A percentile compares a stretch with the other conserved stretches of the same genome.
Conservation (phyloP, 2,888 invertebrate species). For the Auanema sp. region DNA sequence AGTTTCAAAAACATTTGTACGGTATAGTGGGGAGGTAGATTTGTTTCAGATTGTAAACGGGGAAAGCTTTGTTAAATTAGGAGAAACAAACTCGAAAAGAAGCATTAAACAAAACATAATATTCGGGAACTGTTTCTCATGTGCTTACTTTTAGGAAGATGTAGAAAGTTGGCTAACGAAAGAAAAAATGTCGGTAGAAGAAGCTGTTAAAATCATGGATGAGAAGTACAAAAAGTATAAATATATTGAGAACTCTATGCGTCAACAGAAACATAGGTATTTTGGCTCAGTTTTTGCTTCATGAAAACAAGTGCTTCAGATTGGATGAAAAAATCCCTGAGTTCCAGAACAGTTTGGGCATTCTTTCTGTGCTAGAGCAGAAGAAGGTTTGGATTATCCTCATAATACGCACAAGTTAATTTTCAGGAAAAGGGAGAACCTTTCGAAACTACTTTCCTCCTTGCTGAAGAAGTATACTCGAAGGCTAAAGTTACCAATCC, state of each 20-base stretch:
- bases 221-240: slow-evolving; percentile 49
- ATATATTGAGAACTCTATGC: slow-evolving; percentile 40
- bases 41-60: no score
- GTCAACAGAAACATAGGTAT: slow-evolving; percentile 18
- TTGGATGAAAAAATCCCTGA: slow-evolving; percentile 49
- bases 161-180: slow-evolving; percentile 37
- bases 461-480: slow-evolving; percentile 50
- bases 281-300: neutral
- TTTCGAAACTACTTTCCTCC: slow-evolving; percentile 45
- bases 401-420: slow-evolving; percentile 72
- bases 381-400: slow-evolving; percentile 23
- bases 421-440: slow-evolving; percentile 65
- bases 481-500: slow-evolving; percentile 44
- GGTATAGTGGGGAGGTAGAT: no score
- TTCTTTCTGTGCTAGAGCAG: slow-evolving; percentile 77
- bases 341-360: slow-evolving; percentile 70
- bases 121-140: no score
- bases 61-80: neutral
- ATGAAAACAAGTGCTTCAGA: slow-evolving; percentile 11
- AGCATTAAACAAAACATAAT: no score
- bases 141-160: slow-evolving; percentile 36
- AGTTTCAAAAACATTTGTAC: no score
- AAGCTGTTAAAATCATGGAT: slow-evolving; percentile 37
- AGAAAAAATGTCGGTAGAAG: slow-evolving; percentile 36
- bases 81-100: neutral